These are phyloP conservation scores for Trachelus iudaicus DNA, from an alignment of 2,888 invertebrate species.

Conservation along the genomic window DNA sequence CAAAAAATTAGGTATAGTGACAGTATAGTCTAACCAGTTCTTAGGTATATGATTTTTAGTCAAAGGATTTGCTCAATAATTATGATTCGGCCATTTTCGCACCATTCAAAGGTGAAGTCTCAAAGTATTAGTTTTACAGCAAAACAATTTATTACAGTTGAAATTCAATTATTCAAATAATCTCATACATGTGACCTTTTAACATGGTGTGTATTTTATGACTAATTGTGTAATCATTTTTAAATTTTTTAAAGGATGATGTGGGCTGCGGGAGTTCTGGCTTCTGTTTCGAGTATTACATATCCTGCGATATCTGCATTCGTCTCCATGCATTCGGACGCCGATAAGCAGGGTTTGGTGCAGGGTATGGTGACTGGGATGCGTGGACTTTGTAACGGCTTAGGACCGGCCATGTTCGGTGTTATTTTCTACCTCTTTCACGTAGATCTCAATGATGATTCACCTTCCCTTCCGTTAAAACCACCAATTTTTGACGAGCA, in stretches of 20 bases:
- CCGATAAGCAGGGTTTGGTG: slow-evolving; percentile 96
- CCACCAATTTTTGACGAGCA: slow-evolving; percentile 64
- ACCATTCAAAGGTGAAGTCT: not conserved
- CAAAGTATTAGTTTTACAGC: not conserved
- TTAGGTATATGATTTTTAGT: not conserved
- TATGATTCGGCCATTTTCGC: not conserved
- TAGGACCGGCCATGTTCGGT: slow-evolving; percentile 98
- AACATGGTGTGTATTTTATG: not conserved
- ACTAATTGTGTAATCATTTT: not conserved
- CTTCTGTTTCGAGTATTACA: slow-evolving; percentile 95
- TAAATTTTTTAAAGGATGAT: slow-evolving; percentile 80
- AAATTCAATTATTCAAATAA: not conserved
- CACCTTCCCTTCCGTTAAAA: slow-evolving; percentile 51
- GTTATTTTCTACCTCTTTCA: slow-evolving; percentile 98
- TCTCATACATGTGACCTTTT: not conserved
- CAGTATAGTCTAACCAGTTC: not conserved
- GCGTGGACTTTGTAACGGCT: slow-evolving; percentile 96
- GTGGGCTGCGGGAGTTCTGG: slow-evolving; percentile 98
- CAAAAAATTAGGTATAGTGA: not conserved
- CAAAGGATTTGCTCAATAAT: not conserved
- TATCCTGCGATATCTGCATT: slow-evolving; percentile 99
- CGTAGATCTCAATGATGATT: slow-evolving; percentile 91
- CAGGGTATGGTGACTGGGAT: slow-evolving; percentile 99
- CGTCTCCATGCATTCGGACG: slow-evolving; percentile 96
- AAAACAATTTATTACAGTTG: too few species aligned